Conservation (phyloP, 2,888 invertebrate genomes). For the Lithosia quadra region DNA sequence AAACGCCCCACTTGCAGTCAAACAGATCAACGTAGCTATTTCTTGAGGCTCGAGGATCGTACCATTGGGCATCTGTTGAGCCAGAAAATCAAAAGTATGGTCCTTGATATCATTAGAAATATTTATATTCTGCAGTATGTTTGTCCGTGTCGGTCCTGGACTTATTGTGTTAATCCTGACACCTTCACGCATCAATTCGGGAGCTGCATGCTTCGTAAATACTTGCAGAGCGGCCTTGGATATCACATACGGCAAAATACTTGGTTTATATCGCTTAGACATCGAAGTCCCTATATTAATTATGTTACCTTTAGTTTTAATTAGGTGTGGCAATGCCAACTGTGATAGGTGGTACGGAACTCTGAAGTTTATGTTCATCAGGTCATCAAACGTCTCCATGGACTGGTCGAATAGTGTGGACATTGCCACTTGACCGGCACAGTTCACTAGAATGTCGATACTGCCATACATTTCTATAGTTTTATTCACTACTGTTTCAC, state of each 20-base stretch:
- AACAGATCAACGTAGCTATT: conserved; percentile 60
- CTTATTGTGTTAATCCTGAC: conserved; percentile 65
- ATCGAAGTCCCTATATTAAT: conserved; percentile 64
- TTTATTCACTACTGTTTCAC: conserved; percentile 58
- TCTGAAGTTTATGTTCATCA: conserved; percentile 65
- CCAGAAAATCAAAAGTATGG: conserved; percentile 43
- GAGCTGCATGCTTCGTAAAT: conserved; percentile 61
- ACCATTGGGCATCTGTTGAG: conserved; percentile 52
- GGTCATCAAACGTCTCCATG: conserved; percentile 62
- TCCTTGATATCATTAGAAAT: conserved; percentile 40
- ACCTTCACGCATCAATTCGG: conserved; percentile 59
- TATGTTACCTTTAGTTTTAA: conserved; percentile 66
- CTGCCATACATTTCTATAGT: conserved; percentile 61
- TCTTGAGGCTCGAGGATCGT: conserved; percentile 61
- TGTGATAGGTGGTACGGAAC: conserved; percentile 64
- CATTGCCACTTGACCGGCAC: conserved; percentile 58
- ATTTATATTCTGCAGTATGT: conserved; percentile 57
- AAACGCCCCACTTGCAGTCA: conserved; percentile 65
- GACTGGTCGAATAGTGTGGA: conserved; percentile 59
- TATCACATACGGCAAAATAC: conserved; percentile 58
- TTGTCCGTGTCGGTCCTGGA: conserved; percentile 63
- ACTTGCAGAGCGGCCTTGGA: conserved; percentile 61
- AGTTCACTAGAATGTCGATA: conserved; percentile 65
- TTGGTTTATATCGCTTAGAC: conserved; percentile 55
- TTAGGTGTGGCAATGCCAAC: conserved; percentile 60